Percentiles rank a stretch among this genome's conserved stretches.
phyloP scores from a whole-genome alignment of 2,797 vertebrate genomes.

The Enteromius thamalakanensis region DNA sequence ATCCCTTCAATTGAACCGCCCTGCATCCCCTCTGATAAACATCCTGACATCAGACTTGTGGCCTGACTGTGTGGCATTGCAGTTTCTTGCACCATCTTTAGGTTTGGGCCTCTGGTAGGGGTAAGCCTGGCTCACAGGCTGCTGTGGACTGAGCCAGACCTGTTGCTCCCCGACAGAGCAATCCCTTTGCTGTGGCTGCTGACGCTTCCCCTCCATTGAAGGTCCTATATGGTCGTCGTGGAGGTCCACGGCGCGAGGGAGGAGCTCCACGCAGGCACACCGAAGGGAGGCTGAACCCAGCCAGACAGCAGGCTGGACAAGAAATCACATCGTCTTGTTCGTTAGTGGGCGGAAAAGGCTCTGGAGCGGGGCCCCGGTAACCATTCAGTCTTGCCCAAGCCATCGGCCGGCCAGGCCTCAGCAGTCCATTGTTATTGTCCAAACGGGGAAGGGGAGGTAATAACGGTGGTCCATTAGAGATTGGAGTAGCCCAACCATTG shows the following conservation, averaged over 20 bases:
- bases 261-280: conserved; percentile 83
- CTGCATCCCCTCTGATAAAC: not conserved
- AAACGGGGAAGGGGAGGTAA: conserved; percentile 68
- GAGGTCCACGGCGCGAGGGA: conserved; percentile 68
- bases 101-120: conserved; percentile 86
- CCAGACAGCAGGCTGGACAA: conserved; percentile 87
- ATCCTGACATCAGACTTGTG: not conserved
- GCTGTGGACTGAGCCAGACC: conserved; percentile 61
- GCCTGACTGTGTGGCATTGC: not conserved
- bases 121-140: conserved; percentile 78
- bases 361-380: conserved; percentile 65
- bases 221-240: conserved; percentile 79
- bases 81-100: conserved; percentile 62
- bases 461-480: conserved; percentile 71
- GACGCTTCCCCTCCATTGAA: conserved; percentile 81
- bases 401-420: conserved; percentile 78
- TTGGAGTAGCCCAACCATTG: conserved; percentile 74
- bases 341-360: conserved; percentile 55
- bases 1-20: not conserved
- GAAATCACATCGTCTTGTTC: conserved; percentile 88
- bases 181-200: conserved; percentile 67
- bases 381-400: conserved; percentile 71
- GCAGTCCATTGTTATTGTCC: conserved; percentile 81
- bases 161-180: conserved; percentile 77
- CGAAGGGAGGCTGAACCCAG: conserved; percentile 84